Conservation (phyloP, 2,888 invertebrate species). For the Neocrepidodera transversa region DNA sequence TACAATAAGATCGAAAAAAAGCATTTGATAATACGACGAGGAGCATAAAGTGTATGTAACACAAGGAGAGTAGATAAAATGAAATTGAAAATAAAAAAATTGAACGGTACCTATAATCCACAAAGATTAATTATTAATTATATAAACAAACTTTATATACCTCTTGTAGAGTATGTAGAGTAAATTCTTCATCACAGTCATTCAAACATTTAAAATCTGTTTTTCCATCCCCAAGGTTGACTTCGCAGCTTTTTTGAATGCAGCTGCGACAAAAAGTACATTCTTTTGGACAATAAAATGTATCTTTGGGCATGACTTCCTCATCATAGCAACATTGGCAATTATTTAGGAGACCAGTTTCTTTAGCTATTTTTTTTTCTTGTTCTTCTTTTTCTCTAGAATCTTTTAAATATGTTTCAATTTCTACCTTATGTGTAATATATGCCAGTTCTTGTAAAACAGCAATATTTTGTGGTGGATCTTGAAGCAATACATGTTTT, state of each 20-base stretch:
- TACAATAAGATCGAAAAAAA: no score
- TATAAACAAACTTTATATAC: no score
- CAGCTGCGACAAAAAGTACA: slow-evolving; percentile 62
- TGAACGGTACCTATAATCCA: no score
- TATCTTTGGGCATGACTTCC: slow-evolving; percentile 60
- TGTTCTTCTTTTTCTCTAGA: slow-evolving; percentile 39
- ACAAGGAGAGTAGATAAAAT: no score
- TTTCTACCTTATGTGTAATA: slow-evolving; percentile 50
- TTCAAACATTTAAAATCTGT: slow-evolving; percentile 60
- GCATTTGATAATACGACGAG: no score
- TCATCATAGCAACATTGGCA: slow-evolving; percentile 67
- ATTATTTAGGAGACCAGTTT: slow-evolving; percentile 56
- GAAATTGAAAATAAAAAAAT: no score
- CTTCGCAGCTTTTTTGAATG: slow-evolving; percentile 56
- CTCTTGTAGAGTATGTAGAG: slow-evolving; percentile 50
- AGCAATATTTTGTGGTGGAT: slow-evolving; percentile 48
- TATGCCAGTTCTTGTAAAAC: slow-evolving; percentile 57
- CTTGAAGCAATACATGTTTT: slow-evolving; percentile 24
- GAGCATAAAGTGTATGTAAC: no score
- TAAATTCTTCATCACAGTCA: slow-evolving; percentile 55
- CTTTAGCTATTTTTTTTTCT: slow-evolving; percentile 52
- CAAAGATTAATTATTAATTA: no score
- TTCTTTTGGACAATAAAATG: slow-evolving; percentile 56
- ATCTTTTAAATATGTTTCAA: slow-evolving; percentile 44
- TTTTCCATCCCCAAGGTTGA: slow-evolving; percentile 58